Evolutionary conservation across 1,140 invertebrate species (phyloP).

Genomic region (Tetranychus cinnabarinus): DNA sequence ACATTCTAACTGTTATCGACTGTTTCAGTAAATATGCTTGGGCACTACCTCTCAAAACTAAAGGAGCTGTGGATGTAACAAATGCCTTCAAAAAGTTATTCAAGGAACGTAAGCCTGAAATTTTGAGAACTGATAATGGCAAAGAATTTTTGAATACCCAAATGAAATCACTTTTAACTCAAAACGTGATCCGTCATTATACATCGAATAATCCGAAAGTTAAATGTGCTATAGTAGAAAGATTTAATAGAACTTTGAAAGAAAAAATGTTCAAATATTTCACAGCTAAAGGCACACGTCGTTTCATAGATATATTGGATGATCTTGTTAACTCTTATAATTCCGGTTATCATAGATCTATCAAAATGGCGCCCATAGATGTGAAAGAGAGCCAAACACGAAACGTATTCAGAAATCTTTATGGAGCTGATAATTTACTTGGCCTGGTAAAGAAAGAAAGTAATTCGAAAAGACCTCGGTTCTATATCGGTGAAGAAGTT

Average conservation of each 20-base stretch:
- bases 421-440: no score
- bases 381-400: no score
- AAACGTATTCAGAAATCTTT: no score
- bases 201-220: constrained; percentile 17
- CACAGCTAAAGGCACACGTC: constrained; percentile 20
- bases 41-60: constrained; percentile 12
- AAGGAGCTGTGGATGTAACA: constrained; percentile 5
- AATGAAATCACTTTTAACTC: constrained; percentile 16
- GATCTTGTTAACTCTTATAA: constrained; percentile 22
- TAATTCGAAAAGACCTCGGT: not conserved
- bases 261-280: constrained; percentile 23
- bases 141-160: constrained; percentile 8
- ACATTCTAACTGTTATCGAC: constrained; percentile 15
- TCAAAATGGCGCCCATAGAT: not conserved
- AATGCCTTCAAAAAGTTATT: constrained; percentile 5
- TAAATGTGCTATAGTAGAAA: constrained; percentile 24
- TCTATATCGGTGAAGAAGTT: not conserved
- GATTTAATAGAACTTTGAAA: constrained; percentile 25
- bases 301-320: constrained; percentile 20
- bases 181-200: constrained; percentile 22
- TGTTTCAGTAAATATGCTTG: constrained; percentile 14
- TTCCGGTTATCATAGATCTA: constrained; percentile 11
- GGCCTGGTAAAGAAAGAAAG: no score
- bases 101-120: not conserved
- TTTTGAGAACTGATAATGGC: constrained; percentile 4